Evolutionary conservation across 2,888 invertebrate species (phyloP).

Genomic region (Melikaiella ostensackeni): DNA sequence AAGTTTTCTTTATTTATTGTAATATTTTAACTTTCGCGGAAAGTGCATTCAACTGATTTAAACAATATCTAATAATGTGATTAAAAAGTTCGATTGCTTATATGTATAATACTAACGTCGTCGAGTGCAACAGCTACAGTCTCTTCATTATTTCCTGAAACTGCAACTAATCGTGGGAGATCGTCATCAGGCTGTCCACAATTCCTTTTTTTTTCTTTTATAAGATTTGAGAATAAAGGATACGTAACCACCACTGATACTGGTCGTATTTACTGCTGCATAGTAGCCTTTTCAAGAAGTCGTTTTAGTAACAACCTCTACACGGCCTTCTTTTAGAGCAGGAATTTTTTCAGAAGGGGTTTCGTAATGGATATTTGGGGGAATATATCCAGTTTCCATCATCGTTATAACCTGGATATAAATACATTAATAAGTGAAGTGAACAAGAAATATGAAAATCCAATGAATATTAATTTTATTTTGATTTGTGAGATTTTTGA

Average conservation of each 20-base stretch:
- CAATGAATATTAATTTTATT: too few relatives aligned
- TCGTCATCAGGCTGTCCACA: conserved; percentile 81
- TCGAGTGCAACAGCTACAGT: conserved; percentile 83
- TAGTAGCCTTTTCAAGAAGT: conserved; percentile 50
- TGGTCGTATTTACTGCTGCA: conserved; percentile 46
- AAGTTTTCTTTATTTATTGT: too few relatives aligned
- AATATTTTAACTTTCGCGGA: too few relatives aligned
- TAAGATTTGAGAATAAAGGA: conserved; percentile 51
- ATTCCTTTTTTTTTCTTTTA: conserved; percentile 72
- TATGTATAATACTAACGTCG: conserved; percentile 76
- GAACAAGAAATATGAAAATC: too few relatives aligned
- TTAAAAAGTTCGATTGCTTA: too few relatives aligned
- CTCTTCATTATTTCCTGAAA: conserved; percentile 88
- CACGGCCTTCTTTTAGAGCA: conserved; percentile 50
- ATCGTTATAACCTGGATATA: conserved; percentile 47
- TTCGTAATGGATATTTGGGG: conserved; percentile 80
- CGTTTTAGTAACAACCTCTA: conserved; percentile 50
- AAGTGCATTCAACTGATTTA: too few relatives aligned
- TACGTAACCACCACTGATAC: conserved; percentile 44
- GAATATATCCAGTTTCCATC: conserved; percentile 73
- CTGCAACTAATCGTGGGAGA: conserved; percentile 84
- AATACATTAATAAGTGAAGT: too few relatives aligned
- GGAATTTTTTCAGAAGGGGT: conserved; percentile 68
- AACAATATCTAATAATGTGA: too few relatives aligned
- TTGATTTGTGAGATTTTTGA: too few relatives aligned